These are phyloP conservation scores for Cercopithecus mona DNA, from an alignment of 2,113 vertebrate genomes.

Conservation along the genomic window DNA sequence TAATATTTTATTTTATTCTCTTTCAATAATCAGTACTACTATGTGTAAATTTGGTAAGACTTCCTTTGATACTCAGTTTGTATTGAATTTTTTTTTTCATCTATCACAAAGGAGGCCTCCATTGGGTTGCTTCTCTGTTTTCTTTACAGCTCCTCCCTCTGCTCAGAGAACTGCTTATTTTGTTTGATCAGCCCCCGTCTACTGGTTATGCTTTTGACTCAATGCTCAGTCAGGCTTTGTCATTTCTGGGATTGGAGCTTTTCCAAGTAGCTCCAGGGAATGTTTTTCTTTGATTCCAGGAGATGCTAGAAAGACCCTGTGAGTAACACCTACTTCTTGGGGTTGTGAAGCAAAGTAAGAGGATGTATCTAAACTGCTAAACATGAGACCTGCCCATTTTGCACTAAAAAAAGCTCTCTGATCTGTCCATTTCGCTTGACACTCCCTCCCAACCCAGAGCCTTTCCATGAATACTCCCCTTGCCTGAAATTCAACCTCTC, in stretches of 20 bases:
- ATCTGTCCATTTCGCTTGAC: not conserved
- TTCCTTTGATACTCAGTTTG: not conserved
- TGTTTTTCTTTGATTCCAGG: not conserved
- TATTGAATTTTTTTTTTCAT: not conserved
- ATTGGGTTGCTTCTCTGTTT: not conserved
- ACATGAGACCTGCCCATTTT: not conserved
- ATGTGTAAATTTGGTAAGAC: not conserved
- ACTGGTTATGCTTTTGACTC: not conserved
- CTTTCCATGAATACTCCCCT: not conserved
- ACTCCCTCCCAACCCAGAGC: not conserved
- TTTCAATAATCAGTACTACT: not conserved
- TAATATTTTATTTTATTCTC: not conserved
- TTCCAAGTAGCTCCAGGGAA: not conserved
- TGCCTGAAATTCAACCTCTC: not conserved
- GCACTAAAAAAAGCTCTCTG: not conserved
- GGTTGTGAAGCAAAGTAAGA: not conserved
- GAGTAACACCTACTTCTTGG: not conserved
- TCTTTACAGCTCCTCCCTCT: not conserved
- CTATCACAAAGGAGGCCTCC: not conserved
- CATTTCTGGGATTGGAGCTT: not conserved
- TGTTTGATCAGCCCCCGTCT: not conserved
- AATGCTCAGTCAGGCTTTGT: not conserved
- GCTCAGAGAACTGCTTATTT: not conserved
- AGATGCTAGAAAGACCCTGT: not conserved
- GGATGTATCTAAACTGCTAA: not conserved